A percentile compares a stretch with the other conserved stretches of the same genome.
These are phyloP conservation scores for Phenacoccus solenopsis DNA, from an alignment of 1,140 invertebrate species.

Conservation along the genomic window DNA sequence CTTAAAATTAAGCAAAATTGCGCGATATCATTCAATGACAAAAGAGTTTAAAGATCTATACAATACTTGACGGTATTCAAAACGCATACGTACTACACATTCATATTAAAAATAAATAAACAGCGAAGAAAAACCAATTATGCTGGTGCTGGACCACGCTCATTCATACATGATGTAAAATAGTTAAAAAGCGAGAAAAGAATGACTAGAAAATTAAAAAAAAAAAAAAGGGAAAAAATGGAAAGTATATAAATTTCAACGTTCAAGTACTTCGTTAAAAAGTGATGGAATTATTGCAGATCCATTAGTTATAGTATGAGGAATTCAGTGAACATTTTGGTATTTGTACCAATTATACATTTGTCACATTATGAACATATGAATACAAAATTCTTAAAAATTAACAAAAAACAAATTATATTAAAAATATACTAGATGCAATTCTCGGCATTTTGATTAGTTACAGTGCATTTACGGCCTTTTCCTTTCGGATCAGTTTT, in stretches of 20 bases:
- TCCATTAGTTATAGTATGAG: no score
- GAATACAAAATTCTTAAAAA: conserved; percentile 24
- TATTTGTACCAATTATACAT: no score
- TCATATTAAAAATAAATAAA: not conserved
- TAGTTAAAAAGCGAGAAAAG: not conserved
- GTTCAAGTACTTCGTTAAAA: no score
- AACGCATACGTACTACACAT: not conserved
- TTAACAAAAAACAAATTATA: not conserved
- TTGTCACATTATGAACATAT: no score
- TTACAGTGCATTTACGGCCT: conserved; percentile 36
- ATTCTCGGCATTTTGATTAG: conserved; percentile 54
- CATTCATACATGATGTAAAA: not conserved
- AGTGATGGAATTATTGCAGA: conserved; percentile 24
- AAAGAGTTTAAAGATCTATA: not conserved
- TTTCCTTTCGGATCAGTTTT: conserved; percentile 49
- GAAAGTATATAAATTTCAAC: not conserved
- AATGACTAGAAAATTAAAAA: not conserved
- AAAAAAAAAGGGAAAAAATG: not conserved
- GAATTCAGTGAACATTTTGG: no score
- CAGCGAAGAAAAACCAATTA: no score
- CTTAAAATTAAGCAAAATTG: not conserved
- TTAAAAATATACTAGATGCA: conserved; percentile 29
- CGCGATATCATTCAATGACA: not conserved
- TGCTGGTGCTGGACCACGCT: no score
- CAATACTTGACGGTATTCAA: not conserved